Evolutionary conservation across 2,113 vertebrate species (phyloP).

Genomic region (Mormyrus iriodes): DNA sequence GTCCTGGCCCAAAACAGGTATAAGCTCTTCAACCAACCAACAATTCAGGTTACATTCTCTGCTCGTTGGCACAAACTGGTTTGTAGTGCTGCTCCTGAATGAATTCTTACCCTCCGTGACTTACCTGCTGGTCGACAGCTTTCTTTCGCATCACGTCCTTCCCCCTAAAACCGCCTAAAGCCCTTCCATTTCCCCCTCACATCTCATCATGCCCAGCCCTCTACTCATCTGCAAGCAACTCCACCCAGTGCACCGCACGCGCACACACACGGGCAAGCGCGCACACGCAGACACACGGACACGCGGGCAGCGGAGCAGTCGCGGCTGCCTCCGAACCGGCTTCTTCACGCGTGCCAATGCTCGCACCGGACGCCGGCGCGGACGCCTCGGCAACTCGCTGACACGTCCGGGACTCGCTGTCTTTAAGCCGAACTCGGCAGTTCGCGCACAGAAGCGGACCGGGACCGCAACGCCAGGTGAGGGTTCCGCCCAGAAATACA

Average conservation of each 20-base stretch:
- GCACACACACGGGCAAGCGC: background rate
- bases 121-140: background rate
- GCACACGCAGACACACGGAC: background rate
- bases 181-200: background rate
- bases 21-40: background rate
- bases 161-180: background rate
- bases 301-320: background rate
- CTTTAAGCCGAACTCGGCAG: constrained; percentile 3
- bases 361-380: background rate
- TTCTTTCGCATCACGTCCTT: background rate
- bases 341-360: background rate
- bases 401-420: background rate
- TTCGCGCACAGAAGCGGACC: background rate
- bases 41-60: too few relatives aligned
- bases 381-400: background rate
- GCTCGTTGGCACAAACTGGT: too few relatives aligned
- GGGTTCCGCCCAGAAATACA: background rate
- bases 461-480: background rate
- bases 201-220: background rate
- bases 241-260: background rate
- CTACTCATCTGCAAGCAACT: background rate
- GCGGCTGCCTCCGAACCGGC: background rate
- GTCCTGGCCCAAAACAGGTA: background rate
- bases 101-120: background rate
- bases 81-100: too few relatives aligned